Conservation (phyloP, 2,888 invertebrate species). For the Heliconius cydno region DNA sequence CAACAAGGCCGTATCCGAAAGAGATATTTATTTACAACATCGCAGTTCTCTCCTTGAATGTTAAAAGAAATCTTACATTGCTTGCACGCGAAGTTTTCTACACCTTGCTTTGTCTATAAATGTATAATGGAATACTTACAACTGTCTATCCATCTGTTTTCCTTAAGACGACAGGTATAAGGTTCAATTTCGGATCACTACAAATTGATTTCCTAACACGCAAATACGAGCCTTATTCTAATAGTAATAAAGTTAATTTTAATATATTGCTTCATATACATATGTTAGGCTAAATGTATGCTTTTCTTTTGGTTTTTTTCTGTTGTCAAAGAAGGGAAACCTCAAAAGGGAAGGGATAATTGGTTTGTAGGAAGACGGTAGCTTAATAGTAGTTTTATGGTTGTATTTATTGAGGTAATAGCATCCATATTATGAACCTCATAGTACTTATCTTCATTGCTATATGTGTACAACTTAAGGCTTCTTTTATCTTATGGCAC, state of each 20-base stretch:
- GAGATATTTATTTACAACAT: slow-evolving; percentile 51
- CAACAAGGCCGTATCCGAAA: slow-evolving; percentile 52
- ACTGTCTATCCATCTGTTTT: background rate
- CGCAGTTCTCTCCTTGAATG: slow-evolving; percentile 71
- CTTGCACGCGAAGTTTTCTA: slow-evolving; percentile 78
- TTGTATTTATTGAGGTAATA: slow-evolving; percentile 18
- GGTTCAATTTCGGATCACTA: slow-evolving; percentile 23
- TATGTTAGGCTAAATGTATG: slow-evolving; percentile 15
- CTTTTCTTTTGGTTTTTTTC: slow-evolving; percentile 40
- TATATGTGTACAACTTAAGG: background rate
- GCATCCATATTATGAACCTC: background rate
- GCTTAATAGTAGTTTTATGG: slow-evolving; percentile 33
- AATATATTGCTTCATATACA: background rate
- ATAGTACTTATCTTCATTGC: background rate
- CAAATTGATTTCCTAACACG: slow-evolving; percentile 11
- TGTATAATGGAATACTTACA: slow-evolving; percentile 48
- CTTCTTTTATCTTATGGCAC: background rate
- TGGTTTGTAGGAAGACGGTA: slow-evolving; percentile 36
- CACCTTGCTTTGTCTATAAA: slow-evolving; percentile 55
- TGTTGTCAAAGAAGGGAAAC: slow-evolving; percentile 46
- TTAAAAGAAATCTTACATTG: slow-evolving; percentile 75
- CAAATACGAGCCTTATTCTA: background rate
- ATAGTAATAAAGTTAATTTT: background rate
- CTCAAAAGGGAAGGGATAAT: slow-evolving; percentile 33
- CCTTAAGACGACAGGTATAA: slow-evolving; percentile 34